Evolutionary conservation across 2,113 vertebrate genomes (phyloP), one percentile per base, ranked within the genome.

Genomic region (Perca flavescens): DNA sequence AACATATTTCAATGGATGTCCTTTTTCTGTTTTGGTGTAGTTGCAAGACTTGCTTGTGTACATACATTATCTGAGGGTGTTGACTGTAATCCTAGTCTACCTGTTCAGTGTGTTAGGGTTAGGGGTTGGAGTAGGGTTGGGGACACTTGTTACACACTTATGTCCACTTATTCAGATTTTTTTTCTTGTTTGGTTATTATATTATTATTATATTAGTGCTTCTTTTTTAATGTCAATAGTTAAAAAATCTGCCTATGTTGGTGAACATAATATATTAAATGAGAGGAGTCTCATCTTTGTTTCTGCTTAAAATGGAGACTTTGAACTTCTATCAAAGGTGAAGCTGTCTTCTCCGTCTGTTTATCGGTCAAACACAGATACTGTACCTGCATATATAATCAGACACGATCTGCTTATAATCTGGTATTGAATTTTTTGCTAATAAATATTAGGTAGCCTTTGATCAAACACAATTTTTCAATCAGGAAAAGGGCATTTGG

Each of bases 381-480:
- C 1, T 2, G 43, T 16, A 10, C 19, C 54, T 74, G 68, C 84
- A 65, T 21, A 61, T 50, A 46, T 76, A 62, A 80, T 86, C 54
- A 77, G 21, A 64, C 57, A 8, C 2, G 3, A 49, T 61, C 52
- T 49, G 36, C 28, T 14, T 66, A 31, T 71, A 61, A 85, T 73
- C 68, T 22, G 46, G 0, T 36, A 46, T 70, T 21, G 54, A 64
- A 57, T 63, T 71, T 63, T 63, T 71, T 75, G 11, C 31, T 70
- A 47, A 82, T 70, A 77, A 71, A 86, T 66, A 70, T 84, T 17
- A 54, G 19, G 15, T 22, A 31, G 34, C 31, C 53, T 86, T 74
- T 77, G 74, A 74, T 47, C 64, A 80, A 79, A 46, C 16, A 68
- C 12, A n/a, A 31, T 50, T 81, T 79, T 77, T 79, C 69, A 82